Base-by-base conservation (phyloP, 2,797 vertebrate genomes). In the Chromobotia macracanthus region DNA sequence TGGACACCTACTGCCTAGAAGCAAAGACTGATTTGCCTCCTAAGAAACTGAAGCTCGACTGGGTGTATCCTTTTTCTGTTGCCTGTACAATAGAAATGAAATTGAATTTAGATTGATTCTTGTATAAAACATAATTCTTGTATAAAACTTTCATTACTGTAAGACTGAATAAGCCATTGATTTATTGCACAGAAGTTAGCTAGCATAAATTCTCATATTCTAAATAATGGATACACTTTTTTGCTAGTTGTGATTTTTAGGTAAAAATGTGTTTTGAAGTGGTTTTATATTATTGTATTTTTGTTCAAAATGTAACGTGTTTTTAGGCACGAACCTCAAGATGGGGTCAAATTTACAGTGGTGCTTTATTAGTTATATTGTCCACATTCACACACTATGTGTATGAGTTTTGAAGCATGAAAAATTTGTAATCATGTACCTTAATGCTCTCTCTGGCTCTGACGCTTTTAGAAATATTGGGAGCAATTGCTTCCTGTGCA, bases 21-120 rank as follows among this genome's bases (percentile, higher is more conserved):
- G 94, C 95, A 84, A 95, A 95, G 91, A 93, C 92, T 21, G 98
- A 99, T 31, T 92, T 98, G 68, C 96, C 97, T 21, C 72, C 92
- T 88, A 96, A 94, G 91, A 96, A 95, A 74, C 95, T 99, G 87
- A 99, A 99, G 87, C 92, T 99, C 90, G 96, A 99, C 88, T 99
- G 98, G 97, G 98, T 99, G 97, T 99, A 99, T 99, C 98, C 97
- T 98, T 97, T 78, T 76, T 60, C 11, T 56, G 61, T 18, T 68
- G 21, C 21, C 6, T 75, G 61, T 38, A 69, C 79, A 81, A 58
- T 44, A 44, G 66, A 51, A 64, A 73, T 55, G 67, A 67, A 55
- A 71, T 50, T 56, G 13, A n/a, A n/a, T 61, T 48, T 50, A 23
- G 12, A 77, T 38, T 41, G 41, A 61, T 77, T 31, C 41, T 61